phyloP scores from a whole-genome alignment of 2,888 invertebrate genomes.

The Euspilapteryx auroguttella region DNA sequence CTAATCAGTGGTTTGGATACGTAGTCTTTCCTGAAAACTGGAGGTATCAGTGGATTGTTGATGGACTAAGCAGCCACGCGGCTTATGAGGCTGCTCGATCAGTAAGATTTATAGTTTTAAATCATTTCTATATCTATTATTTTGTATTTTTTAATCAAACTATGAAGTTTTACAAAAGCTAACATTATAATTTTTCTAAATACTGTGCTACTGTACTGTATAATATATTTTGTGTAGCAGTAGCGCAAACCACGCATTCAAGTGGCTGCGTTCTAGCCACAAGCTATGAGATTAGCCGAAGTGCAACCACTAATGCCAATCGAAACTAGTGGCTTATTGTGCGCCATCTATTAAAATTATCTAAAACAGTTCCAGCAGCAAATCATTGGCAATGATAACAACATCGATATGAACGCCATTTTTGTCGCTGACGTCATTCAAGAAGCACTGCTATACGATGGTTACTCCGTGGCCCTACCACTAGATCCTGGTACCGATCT shows the following conservation, averaged over 20 bases:
- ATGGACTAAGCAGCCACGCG: conserved; percentile 60
- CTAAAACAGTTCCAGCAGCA: conserved; percentile 22
- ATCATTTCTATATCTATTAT: too few relatives aligned
- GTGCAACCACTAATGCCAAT: too few relatives aligned
- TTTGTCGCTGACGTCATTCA: conserved; percentile 39
- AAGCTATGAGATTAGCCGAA: too few relatives aligned
- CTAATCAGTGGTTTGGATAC: conserved; percentile 73
- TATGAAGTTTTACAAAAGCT: too few relatives aligned
- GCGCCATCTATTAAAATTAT: too few relatives aligned
- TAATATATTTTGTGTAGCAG: too few relatives aligned
- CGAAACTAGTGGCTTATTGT: too few relatives aligned
- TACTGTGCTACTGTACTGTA: too few relatives aligned
- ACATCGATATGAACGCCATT: conserved; percentile 28
- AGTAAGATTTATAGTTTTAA: conserved; percentile 31
- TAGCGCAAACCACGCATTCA: too few relatives aligned
- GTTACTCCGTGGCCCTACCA: conserved; percentile 14
- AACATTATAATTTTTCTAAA: too few relatives aligned
- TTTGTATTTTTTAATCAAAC: too few relatives aligned
- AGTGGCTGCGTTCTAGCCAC: too few relatives aligned
- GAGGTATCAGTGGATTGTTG: conserved; percentile 63
- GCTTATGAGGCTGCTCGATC: conserved; percentile 56
- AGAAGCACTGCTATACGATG: conserved; percentile 31
- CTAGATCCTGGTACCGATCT: conserved; percentile 18
- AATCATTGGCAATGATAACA: conserved; percentile 12
- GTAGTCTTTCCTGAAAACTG: conserved; percentile 64